These are phyloP conservation scores for Ditylenchus weischeri DNA, from an alignment of 2,888 invertebrate species.

Conservation along the genomic window DNA sequence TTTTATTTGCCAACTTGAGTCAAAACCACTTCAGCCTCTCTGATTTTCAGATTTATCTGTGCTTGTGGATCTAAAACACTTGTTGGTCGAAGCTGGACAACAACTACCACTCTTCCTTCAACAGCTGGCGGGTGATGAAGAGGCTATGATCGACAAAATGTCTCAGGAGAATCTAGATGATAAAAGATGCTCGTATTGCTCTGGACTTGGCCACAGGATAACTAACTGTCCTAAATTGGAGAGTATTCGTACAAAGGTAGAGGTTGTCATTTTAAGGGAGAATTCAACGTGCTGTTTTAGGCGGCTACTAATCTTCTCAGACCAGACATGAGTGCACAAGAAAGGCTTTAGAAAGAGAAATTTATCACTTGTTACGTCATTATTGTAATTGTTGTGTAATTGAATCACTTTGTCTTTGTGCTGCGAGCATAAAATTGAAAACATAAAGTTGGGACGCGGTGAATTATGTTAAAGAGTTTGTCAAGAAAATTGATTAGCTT, in stretches of 20 bases:
- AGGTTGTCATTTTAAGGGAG: neutral
- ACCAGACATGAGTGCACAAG: constrained; percentile 27
- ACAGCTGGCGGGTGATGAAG: constrained; percentile 68
- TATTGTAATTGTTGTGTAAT: neutral
- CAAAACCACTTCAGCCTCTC: neutral
- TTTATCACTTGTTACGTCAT: neutral
- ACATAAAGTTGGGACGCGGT: no score
- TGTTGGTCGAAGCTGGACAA: constrained; percentile 89
- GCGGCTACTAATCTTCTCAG: constrained; percentile 23
- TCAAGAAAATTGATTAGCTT: no score
- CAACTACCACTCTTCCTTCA: constrained; percentile 83
- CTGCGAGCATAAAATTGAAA: no score
- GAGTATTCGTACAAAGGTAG: constrained; percentile 69
- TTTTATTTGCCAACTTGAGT: neutral
- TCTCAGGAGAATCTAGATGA: constrained; percentile 25
- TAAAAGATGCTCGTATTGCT: constrained; percentile 94
- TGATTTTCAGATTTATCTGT: constrained; percentile 77
- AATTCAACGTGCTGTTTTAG: constrained; percentile 4
- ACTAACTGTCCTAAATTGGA: constrained; percentile 98
- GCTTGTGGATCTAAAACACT: constrained; percentile 85
- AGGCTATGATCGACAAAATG: constrained; percentile 70
- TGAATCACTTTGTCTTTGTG: no score
- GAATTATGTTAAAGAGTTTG: no score
- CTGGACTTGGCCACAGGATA: constrained; percentile 95
- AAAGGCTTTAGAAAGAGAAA: constrained; percentile 22